Percentiles rank a stretch among this genome's conserved stretches.
phyloP scores from a whole-genome alignment of 2,113 vertebrate species.

The Myiopsitta monachus region DNA sequence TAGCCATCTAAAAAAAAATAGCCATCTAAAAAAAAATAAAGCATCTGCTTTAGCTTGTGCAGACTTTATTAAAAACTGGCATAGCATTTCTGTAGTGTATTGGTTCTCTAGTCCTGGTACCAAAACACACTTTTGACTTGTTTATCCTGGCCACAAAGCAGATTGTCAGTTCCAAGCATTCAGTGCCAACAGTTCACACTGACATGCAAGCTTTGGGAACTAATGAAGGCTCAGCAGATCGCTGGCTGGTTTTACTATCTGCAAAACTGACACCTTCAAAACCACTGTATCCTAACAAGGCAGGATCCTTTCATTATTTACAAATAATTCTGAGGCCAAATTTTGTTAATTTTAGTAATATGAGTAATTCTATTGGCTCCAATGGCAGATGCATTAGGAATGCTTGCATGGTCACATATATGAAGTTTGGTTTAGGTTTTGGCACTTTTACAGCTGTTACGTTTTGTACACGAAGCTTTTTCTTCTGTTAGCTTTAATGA shows the following conservation, averaged over 20 bases:
- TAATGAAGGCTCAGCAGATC: background rate
- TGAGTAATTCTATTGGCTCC: background rate
- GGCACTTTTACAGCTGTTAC: background rate
- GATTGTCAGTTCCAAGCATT: background rate
- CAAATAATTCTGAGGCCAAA: background rate
- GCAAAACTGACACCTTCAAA: background rate
- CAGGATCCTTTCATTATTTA: background rate
- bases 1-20: no score
- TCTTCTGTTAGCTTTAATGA: background rate
- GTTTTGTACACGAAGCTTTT: background rate
- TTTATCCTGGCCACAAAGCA: background rate
- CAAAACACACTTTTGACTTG: background rate
- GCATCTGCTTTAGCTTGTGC: background rate
- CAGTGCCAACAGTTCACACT: background rate
- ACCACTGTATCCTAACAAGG: accelerated
- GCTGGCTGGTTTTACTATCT: background rate
- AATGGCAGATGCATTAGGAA: background rate
- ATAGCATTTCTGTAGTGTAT: background rate
- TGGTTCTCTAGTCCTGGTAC: background rate
- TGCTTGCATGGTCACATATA: background rate
- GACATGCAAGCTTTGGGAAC: background rate
- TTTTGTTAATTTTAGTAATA: background rate
- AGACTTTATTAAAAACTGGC: background rate
- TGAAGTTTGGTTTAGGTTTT: background rate
- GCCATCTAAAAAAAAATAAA: no score